A percentile compares a stretch with the other conserved stretches of the same genome.
phyloP scores from a whole-genome alignment of 2,888 invertebrate species.

The Zeuzera pyrina region DNA sequence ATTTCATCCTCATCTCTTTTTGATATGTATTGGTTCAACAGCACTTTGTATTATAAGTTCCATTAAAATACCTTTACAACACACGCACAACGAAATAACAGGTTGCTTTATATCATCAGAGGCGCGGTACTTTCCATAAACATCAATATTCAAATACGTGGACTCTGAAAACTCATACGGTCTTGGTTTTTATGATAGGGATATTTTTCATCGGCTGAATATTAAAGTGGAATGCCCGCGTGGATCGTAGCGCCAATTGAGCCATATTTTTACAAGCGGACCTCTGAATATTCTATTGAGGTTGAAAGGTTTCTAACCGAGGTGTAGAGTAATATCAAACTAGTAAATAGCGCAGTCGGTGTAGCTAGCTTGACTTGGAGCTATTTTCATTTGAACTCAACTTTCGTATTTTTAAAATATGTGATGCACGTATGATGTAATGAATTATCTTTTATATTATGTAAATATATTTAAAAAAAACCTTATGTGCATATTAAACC shows the following conservation, averaged over 20 bases:
- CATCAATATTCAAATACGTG: constrained; percentile 62
- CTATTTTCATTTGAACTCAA: too few species aligned
- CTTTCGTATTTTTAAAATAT: too few species aligned
- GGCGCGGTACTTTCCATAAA: constrained; percentile 48
- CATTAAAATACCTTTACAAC: constrained; percentile 23
- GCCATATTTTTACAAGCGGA: constrained; percentile 55
- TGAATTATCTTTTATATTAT: too few species aligned
- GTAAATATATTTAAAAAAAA: too few species aligned
- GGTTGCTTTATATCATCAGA: constrained; percentile 26
- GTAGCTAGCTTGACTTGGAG: too few species aligned
- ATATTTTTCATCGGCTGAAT: constrained; percentile 64
- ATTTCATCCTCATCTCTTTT: too few species aligned
- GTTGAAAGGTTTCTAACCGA: constrained; percentile 42
- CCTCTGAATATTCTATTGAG: constrained; percentile 63
- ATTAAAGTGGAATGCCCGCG: constrained; percentile 55
- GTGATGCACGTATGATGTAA: too few species aligned
- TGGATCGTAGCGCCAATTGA: constrained; percentile 51
- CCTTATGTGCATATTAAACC: too few species aligned
- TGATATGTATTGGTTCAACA: too few species aligned
- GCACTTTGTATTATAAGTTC: too few species aligned
- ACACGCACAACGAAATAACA: constrained; percentile 10
- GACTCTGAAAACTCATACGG: constrained; percentile 57
- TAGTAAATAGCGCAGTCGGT: too few species aligned
- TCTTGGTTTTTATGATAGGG: constrained; percentile 56
- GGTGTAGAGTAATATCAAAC: constrained; percentile 25